Evolutionary conservation across 2,888 invertebrate genomes (phyloP), one percentile per base, ranked within the genome.

Genomic region (Campoletis raptor): DNA sequence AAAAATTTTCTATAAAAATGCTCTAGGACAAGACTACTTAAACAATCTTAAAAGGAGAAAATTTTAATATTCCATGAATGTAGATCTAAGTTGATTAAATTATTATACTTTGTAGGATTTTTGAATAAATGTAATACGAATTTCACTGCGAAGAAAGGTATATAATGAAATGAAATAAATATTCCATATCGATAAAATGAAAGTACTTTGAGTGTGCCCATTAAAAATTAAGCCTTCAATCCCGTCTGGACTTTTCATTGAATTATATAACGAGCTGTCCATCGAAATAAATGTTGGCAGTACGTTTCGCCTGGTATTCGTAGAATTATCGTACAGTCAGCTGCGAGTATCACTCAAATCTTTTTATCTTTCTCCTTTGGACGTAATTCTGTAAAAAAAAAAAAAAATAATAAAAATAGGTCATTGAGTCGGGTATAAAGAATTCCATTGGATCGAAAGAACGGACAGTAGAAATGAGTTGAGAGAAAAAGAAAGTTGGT

Each of bases 301-400:
- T 4, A 57, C 21, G 10, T 57, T 57, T 21, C 21, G 54, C 10
- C 24, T 12, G 57, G 4, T 57, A 57, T 57, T 21, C 10, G 21
- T 24, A 24, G 54, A 52, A n/a, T n/a, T 7, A 52, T 52, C 4
- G n/a, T 24, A 1, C 21, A 54, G 8, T 21, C 57, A 24, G 77
- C 48, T 57, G 57, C 57, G 67, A 42, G 45, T 54, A n/a, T 74
- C 52, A 67, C 48, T 80, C 66, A 48, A n/a, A 64, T 15, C 48
- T 67, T 30, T 37, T 18, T 37, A 48, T 66, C 7, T 24, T 12
- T 36, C 10, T 52, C 4, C 15, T 67, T 64, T 61, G 12, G 30
- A 61, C 12, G 61, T 61, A 24, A 61, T 61, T 30, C 24, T 15
- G 1, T 1, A 2, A 2, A 24, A 12, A 24, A n/a, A 2, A 2